Base-by-base conservation (phyloP, 2,888 invertebrate species). In the Alloscopus bannaensis region DNA sequence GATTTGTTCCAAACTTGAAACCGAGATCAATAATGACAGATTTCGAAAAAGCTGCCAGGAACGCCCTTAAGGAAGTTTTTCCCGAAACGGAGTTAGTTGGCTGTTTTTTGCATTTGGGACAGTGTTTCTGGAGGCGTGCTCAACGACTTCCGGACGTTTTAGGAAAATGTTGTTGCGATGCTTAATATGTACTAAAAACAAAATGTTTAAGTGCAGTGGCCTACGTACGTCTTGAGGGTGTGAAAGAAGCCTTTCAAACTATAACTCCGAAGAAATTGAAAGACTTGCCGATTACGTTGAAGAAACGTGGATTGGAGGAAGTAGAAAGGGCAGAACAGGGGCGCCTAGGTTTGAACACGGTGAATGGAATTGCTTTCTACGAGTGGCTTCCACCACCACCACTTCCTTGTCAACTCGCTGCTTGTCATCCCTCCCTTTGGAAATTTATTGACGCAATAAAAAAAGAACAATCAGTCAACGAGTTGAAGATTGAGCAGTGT, bases 71-170 rank as follows among this genome's bases (percentile, higher is more conserved):
- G 16, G 20, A 2, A 4, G 47, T 40, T 20, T 80, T 73, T 59
- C 80, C 72, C 0, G 40, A 55, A 4, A 18, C 69, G 11, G 16
- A n/a, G 13, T 55, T 64, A 20, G 1, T 31, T 20, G 73, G 73
- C 0, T 80, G 80, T 29, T 29, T 52, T 4, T 80, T 80, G 16
- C 73, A 80, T 57, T 64, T 73, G 24, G 52, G 42, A 13, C 75
- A 80, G 20, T 69, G 69, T 40, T 40, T 80, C 6, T 80, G 66
- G 65, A 36, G 70, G 13, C 8, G 36, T 29, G 52, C 75, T 16
- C 80, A 80, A 55, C 13, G 24, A 2, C 4, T 57, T n/a, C 68
- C 72, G 0, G 55, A 60, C n/a, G 42, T 80, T 4, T 1, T 22
- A 0, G 0, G 16, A n/a, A 16, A 45, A n/a, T 73, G 36, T 16